phyloP scores from a whole-genome alignment of 2,888 invertebrate genomes.

The Acheta domesticus region DNA sequence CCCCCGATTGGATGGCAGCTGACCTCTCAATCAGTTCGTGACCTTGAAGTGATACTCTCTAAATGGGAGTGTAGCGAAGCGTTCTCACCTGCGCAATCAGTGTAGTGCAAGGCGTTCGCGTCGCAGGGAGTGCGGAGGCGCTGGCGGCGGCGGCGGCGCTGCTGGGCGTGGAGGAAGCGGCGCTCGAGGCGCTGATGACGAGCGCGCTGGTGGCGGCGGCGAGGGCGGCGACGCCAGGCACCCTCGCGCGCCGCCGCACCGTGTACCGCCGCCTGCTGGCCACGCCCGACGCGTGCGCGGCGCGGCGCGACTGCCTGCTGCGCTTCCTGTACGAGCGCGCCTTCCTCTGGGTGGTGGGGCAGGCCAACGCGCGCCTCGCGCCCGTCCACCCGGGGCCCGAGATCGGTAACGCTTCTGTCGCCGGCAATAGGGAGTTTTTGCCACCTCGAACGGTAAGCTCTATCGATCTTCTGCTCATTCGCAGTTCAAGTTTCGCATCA shows the following conservation, averaged over 20 bases:
- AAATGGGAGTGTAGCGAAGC: too few species aligned
- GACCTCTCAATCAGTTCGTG: too few species aligned
- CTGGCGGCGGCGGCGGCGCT: slow-evolving; percentile 41
- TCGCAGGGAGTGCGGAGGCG: slow-evolving; percentile 42
- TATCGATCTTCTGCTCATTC: too few species aligned
- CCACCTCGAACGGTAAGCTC: too few species aligned
- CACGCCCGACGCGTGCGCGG: slow-evolving; percentile 45
- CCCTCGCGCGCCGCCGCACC: slow-evolving; percentile 40
- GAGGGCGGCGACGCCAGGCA: slow-evolving; percentile 43
- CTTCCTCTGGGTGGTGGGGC: slow-evolving; percentile 45
- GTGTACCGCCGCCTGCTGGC: slow-evolving; percentile 43
- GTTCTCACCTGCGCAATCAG: too few species aligned
- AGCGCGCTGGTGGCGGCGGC: background rate
- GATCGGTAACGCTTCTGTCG: background rate
- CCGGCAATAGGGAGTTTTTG: too few species aligned
- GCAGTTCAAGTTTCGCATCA: too few species aligned
- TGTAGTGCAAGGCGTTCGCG: too few species aligned
- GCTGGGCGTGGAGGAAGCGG: slow-evolving; percentile 39
- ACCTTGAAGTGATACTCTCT: too few species aligned
- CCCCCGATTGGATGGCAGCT: too few species aligned
- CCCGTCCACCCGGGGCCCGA: background rate
- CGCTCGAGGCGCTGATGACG: slow-evolving; percentile 33
- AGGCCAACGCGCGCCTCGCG: slow-evolving; percentile 34
- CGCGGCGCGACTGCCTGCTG: slow-evolving; percentile 47
- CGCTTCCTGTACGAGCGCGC: slow-evolving; percentile 47